Base-by-base conservation (phyloP, 2,888 invertebrate species). In the Drosophila affinis region DNA sequence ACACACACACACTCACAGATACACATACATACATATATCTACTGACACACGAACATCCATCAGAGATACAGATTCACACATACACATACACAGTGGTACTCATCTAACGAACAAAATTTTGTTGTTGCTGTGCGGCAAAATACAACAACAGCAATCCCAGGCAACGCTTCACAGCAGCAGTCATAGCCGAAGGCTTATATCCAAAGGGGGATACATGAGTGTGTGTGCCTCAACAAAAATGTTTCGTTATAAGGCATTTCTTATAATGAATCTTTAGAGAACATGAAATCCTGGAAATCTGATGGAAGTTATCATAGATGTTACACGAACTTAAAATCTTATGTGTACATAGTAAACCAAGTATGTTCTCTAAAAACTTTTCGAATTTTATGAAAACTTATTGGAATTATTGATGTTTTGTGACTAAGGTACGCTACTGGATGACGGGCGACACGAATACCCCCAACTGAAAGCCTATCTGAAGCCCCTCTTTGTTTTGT, bases 101-200 rank as follows among this genome's bases (percentile, higher is more conserved):
- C 84, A 83, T 87, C 84, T 83, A 85, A 85, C 88, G 88, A 88
- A 88, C 77, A 77, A 88, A 86, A 56, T 74, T 79, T 27, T 75
- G 65, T 51, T 72, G 70, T 51, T 75, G 69, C 44, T 74, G 73
- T 87, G 85, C 83, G 86, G 86, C 89, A 86, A 85, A 86, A 79
- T 88, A 88, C 88, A 88, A 73, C 73, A 72, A 32, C 62, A 54
- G 29, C 65, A 67, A 65, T 55, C 62, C 52, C 82, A 77, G 65
- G 74, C 83, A 86, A 87, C 82, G 87, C 79, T 75, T 78, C 76
- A 79, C 73, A 81, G 79, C 76, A 84, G 81, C 78, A 54, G 44
- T 53, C 52, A 47, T 67, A 56, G 39, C 14, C 83, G 81, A 73
- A 44, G 88, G 56, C 74, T 55, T 34, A 9, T 9, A 7, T 7